These are phyloP conservation scores for Artemisiospiza belli DNA, from an alignment of 2,113 vertebrate genomes.

Conservation along the genomic window DNA sequence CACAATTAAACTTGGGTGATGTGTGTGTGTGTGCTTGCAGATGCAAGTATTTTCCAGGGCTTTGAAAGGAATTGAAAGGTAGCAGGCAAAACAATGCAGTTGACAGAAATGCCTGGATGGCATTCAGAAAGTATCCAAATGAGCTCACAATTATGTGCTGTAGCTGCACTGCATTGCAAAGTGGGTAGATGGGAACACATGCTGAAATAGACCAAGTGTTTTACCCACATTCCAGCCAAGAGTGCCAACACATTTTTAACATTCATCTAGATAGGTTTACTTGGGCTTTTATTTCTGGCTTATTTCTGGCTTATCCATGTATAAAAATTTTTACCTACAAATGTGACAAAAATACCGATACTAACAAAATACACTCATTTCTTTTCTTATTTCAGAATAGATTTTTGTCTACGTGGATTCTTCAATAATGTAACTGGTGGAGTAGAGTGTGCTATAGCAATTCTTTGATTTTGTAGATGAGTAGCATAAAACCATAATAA, in stretches of 20 bases:
- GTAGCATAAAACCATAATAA: neutral
- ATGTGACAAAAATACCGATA: neutral
- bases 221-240: neutral
- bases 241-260: neutral
- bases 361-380: neutral
- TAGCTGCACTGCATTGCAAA: constrained; percentile 6
- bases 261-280: neutral
- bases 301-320: neutral
- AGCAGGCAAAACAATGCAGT: constrained; percentile 10
- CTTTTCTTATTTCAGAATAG: neutral
- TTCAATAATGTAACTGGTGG: neutral
- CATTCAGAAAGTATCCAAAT: constrained; percentile 28
- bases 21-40: neutral
- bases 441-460: neutral
- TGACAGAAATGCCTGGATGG: neutral
- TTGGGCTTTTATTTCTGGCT: neutral
- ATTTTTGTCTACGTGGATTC: neutral
- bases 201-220: constrained; percentile 2
- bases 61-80: constrained; percentile 28
- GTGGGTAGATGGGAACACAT: constrained; percentile 11
- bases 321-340: neutral
- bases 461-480: neutral
- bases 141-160: constrained; percentile 29
- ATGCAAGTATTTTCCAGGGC: constrained; percentile 6
- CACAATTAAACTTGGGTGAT: neutral